Conservation (phyloP, 2,888 invertebrate genomes). For the Perdita meconis region DNA sequence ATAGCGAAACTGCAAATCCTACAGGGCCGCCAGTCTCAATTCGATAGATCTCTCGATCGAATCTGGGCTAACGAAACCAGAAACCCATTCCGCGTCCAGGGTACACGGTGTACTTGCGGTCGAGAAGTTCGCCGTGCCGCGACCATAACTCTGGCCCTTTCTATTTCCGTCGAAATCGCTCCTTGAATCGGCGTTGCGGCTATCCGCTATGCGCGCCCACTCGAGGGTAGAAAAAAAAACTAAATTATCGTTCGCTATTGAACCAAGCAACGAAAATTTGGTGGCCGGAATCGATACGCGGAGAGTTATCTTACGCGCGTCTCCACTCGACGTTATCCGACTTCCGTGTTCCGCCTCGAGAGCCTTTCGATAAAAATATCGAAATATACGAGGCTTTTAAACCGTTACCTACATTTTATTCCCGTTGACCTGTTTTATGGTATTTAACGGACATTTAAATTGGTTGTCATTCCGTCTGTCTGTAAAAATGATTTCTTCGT, state of each 20-base stretch:
- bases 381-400: background rate
- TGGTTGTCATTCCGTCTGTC: too few relatives aligned
- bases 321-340: slow-evolving; percentile 49
- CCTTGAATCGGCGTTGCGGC: slow-evolving; percentile 37
- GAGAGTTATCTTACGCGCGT: background rate
- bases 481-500: too few relatives aligned
- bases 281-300: slow-evolving; percentile 38
- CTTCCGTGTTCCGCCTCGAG: slow-evolving; percentile 27
- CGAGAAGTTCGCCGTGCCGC: slow-evolving; percentile 44
- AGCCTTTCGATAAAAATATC: slow-evolving; percentile 32
- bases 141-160: slow-evolving; percentile 31
- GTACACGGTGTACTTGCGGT: slow-evolving; percentile 26
- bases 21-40: background rate
- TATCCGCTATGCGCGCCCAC: slow-evolving; percentile 33
- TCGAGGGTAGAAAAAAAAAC: slow-evolving; percentile 34
- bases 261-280: slow-evolving; percentile 43
- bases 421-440: background rate
- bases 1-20: slow-evolving; percentile 1
- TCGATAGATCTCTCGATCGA: slow-evolving; percentile 15
- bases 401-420: background rate
- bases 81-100: slow-evolving; percentile 21
- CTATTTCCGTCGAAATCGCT: slow-evolving; percentile 49
- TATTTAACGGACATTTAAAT: too few relatives aligned
- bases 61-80: slow-evolving; percentile 31
- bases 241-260: slow-evolving; percentile 36